Evolutionary conservation across 2,888 invertebrate species (phyloP).

Genomic region (Microctonus aethiopoides): DNA sequence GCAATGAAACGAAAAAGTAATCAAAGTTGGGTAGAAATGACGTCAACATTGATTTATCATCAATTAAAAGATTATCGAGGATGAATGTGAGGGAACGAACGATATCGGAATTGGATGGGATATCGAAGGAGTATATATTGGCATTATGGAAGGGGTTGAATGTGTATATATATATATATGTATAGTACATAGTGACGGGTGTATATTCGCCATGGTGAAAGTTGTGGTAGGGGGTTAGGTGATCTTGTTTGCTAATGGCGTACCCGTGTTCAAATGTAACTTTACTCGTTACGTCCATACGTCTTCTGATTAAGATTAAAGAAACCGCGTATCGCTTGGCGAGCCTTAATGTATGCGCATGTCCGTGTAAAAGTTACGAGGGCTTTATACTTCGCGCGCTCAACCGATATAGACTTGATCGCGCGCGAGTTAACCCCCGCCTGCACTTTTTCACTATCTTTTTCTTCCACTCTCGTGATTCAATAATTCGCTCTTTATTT

Average conservation of each 20-base stretch:
- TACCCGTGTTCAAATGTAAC: slow-evolving; percentile 64
- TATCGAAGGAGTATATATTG: neutral
- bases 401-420: slow-evolving; percentile 18
- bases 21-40: slow-evolving; percentile 1
- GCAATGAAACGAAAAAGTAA: slow-evolving; percentile 8
- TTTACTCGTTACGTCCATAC: slow-evolving; percentile 61
- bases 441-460: slow-evolving; percentile 26
- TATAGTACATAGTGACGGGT: neutral
- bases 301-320: slow-evolving; percentile 66
- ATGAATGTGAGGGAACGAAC: slow-evolving; percentile 4
- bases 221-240: slow-evolving; percentile 54
- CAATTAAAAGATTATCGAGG: slow-evolving; percentile 52
- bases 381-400: slow-evolving; percentile 25
- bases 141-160: neutral
- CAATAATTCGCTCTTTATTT: slow-evolving; percentile 17
- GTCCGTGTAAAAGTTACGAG: slow-evolving; percentile 44
- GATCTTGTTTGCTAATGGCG: slow-evolving; percentile 66
- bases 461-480: neutral
- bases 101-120: neutral
- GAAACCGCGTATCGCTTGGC: slow-evolving; percentile 58
- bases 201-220: slow-evolving; percentile 22
- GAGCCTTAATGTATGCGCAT: slow-evolving; percentile 42
- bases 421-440: slow-evolving; percentile 1
- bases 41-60: slow-evolving; percentile 51
- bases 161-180: slow-evolving; percentile 23